These are phyloP conservation scores for Rhinoraja longicauda DNA, from an alignment of 2,797 vertebrate genomes.

Conservation along the genomic window DNA sequence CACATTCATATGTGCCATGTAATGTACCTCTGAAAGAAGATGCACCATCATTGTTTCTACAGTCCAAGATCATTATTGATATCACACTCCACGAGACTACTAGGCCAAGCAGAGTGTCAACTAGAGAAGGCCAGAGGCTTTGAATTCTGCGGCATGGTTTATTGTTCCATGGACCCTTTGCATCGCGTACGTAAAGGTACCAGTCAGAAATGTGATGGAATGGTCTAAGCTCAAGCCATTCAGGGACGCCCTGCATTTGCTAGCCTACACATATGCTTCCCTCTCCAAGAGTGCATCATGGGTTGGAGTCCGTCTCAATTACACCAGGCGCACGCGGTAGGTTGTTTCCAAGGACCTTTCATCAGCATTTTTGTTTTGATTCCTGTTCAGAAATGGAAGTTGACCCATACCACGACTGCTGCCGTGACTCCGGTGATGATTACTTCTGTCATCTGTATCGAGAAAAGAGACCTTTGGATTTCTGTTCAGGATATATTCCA, in stretches of 20 bases:
- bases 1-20: background rate
- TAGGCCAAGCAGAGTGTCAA: background rate
- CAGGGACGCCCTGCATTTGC: background rate
- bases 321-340: background rate
- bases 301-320: background rate
- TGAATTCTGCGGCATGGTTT: background rate
- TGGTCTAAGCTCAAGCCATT: background rate
- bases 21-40: background rate
- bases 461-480: background rate
- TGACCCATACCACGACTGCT: slow-evolving; percentile 18
- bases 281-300: background rate
- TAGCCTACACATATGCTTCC: background rate
- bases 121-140: background rate
- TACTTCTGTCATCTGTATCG: background rate
- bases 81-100: background rate
- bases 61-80: background rate
- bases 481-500: slow-evolving; percentile 28
- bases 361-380: background rate
- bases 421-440: slow-evolving; percentile 28
- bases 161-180: background rate
- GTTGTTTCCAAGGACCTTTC: background rate
- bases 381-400: background rate
- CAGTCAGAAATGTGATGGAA: background rate
- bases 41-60: background rate
- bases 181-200: background rate